Percentiles rank a stretch among this genome's conserved stretches.
phyloP scores from a whole-genome alignment of 2,888 invertebrate species.

The Heliconius ismenius region DNA sequence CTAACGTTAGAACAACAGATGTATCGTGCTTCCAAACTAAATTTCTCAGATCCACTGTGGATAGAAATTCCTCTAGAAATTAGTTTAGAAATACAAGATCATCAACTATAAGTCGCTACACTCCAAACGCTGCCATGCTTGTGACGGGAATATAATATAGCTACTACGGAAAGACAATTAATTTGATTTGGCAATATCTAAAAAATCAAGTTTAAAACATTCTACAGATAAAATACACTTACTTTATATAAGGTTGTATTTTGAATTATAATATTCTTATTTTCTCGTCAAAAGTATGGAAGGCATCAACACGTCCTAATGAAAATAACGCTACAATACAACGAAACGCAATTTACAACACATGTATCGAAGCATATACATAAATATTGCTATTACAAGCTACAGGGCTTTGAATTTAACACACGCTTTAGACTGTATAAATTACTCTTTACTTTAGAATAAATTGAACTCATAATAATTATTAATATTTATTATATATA shows the following conservation, averaged over 20 bases:
- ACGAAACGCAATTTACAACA: constrained; percentile 58
- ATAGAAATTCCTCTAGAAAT: constrained; percentile 16
- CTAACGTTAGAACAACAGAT: constrained; percentile 64
- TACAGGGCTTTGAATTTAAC: constrained; percentile 28
- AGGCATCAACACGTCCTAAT: constrained; percentile 49
- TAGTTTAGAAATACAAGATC: constrained; percentile 30
- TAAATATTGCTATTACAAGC: constrained; percentile 43
- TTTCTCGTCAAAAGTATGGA: constrained; percentile 26
- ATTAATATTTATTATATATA: constrained; percentile 10
- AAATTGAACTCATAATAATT: constrained; percentile 13
- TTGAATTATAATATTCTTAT: not conserved
- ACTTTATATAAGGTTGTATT: not conserved
- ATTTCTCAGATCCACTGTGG: constrained; percentile 31
- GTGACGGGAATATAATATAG: constrained; percentile 20
- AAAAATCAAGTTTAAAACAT: not conserved
- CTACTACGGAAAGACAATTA: not conserved
- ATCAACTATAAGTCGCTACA: constrained; percentile 35
- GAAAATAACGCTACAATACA: constrained; percentile 63
- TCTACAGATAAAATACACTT: not conserved
- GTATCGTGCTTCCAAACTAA: constrained; percentile 49
- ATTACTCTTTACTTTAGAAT: constrained; percentile 19
- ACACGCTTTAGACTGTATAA: constrained; percentile 9
- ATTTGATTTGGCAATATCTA: not conserved
- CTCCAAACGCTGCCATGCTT: constrained; percentile 38
- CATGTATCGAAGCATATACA: constrained; percentile 48